phyloP scores from a whole-genome alignment of 2,888 invertebrate species.

The Microdon myrmicae region DNA sequence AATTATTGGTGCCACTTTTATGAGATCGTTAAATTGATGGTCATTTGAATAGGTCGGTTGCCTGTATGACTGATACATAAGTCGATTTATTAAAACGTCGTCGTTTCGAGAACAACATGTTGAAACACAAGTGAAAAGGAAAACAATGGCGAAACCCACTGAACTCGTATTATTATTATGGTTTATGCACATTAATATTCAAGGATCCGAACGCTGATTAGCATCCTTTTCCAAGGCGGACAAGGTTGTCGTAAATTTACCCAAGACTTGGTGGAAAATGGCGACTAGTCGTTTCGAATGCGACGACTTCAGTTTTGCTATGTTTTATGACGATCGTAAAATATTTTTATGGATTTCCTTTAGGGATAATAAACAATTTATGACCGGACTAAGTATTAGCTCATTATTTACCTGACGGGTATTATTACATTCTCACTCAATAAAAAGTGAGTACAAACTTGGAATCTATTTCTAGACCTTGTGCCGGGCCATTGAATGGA shows the following conservation, averaged over 20 bases:
- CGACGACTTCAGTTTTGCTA: slow-evolving; percentile 11
- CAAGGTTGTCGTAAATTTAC: slow-evolving; percentile 38
- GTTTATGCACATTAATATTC: slow-evolving; percentile 51
- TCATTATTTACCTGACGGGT: slow-evolving; percentile 50
- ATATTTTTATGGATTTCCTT: slow-evolving; percentile 49
- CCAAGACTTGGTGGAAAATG: slow-evolving; percentile 11
- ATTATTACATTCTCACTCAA: slow-evolving; percentile 40
- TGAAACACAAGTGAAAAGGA: slow-evolving; percentile 19
- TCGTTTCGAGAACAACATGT: slow-evolving; percentile 28
- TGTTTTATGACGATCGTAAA: slow-evolving; percentile 45
- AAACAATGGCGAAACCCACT: background rate
- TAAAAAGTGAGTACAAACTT: no score
- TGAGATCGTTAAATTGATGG: slow-evolving; percentile 45
- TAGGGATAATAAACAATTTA: slow-evolving; percentile 52
- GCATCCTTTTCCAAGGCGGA: slow-evolving; percentile 37
- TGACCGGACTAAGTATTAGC: slow-evolving; percentile 44
- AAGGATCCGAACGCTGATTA: slow-evolving; percentile 48
- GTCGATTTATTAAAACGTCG: slow-evolving; percentile 45
- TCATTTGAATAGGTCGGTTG: slow-evolving; percentile 41
- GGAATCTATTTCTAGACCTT: no score
- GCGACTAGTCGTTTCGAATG: no score
- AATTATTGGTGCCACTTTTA: slow-evolving; percentile 44
- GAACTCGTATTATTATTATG: slow-evolving; percentile 23
- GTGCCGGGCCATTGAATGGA: no score
- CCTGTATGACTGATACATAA: slow-evolving; percentile 36